phyloP scores from a whole-genome alignment of 2,888 invertebrate genomes.

The Eristalinus aeneus region DNA sequence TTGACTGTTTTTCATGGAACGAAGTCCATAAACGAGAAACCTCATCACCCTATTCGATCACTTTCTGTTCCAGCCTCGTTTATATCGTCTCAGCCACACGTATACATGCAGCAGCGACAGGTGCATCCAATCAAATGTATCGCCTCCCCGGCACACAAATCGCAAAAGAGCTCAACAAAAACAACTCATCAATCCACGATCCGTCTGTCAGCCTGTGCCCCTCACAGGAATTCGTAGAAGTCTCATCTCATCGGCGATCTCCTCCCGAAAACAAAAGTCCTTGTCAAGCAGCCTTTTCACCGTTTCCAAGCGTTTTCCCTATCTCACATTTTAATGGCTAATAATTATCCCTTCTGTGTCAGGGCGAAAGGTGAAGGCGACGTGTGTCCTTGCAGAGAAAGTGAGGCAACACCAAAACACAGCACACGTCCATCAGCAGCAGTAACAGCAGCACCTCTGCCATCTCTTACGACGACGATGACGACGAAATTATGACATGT shows the following conservation, averaged over 20 bases:
- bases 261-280: slow-evolving; percentile 40
- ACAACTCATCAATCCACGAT: slow-evolving; percentile 46
- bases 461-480: neutral
- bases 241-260: neutral
- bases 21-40: too few relatives aligned
- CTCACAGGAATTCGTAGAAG: slow-evolving; percentile 31
- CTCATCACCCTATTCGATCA: too few relatives aligned
- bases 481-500: slow-evolving; percentile 57
- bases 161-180: slow-evolving; percentile 26
- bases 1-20: too few relatives aligned
- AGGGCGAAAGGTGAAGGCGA: neutral
- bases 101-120: slow-evolving; percentile 19
- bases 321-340: slow-evolving; percentile 29
- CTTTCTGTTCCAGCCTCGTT: neutral
- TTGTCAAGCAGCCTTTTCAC: slow-evolving; percentile 24
- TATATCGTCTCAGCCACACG: neutral
- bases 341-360: slow-evolving; percentile 43
- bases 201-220: slow-evolving; percentile 35
- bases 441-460: neutral
- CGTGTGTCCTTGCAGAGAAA: slow-evolving; percentile 28
- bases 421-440: neutral
- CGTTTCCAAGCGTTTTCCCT: neutral
- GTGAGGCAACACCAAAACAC: slow-evolving; percentile 25
- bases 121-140: slow-evolving; percentile 39
- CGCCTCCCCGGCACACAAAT: slow-evolving; percentile 10